Base-by-base conservation (phyloP, 2,888 invertebrate genomes). In the Torymus tubicola region DNA sequence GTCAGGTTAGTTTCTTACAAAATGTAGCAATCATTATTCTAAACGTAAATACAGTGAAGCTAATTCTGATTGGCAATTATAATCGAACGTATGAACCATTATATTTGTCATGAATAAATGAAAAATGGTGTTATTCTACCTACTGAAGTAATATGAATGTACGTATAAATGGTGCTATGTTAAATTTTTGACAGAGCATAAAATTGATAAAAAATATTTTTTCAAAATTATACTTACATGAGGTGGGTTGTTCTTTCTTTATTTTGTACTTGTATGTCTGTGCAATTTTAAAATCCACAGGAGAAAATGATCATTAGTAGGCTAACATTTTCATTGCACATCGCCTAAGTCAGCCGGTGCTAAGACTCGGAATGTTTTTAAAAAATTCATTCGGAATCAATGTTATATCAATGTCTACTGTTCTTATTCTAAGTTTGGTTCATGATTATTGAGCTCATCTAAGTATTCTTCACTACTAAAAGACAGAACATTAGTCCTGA, bases 321-420 rank as follows among this genome's bases (percentile, higher is more conserved):
- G 42, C 73, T 78, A 50, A 58, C 11, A 24, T 14, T 75, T 52
- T 60, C 31, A 67, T 74, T 79, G 79, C 74, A 74, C 79, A 64
- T 79, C 31, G 31, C 67, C 67, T 72, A 64, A 70, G 31, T 68
- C 60, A 52, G 42, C 14, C n/a, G 52, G 55, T 55, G 42, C 57
- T 74, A 68, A 52, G 60, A 81, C 60, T 78, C 65, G 81, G 81
- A 81, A 81, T 81, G 81, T 81, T 73, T 78, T 73, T 24, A 74
- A 50, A 69, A 69, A 69, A 53, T 77, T 69, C 53, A 73, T 60
- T 58, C 52, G 57, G 58, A 69, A 73, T n/a, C 61, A 81, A 81
- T 65, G 73, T 73, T 74, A 78, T 68, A 71, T 18, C n/a, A 31
- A 63, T 73, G 42, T 8, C 42, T 42, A 42, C 42, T 42, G 8